Percentiles rank a stretch among this genome's conserved stretches.
phyloP scores from a whole-genome alignment of 1,140 invertebrate species.

The Lordiphosa collinella region DNA sequence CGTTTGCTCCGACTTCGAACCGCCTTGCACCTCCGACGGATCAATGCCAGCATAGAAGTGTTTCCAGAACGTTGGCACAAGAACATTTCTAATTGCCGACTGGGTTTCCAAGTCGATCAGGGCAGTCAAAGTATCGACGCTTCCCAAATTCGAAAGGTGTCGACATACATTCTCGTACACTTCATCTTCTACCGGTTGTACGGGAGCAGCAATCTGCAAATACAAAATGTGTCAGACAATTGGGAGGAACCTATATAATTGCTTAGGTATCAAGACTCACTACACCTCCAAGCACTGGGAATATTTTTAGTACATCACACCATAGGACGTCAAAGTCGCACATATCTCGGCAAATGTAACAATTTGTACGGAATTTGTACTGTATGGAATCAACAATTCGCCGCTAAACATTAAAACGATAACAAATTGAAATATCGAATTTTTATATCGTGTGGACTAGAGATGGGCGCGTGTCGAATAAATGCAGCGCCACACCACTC shows the following conservation, averaged over 20 bases:
- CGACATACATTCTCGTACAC: constrained; percentile 44
- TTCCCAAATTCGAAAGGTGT: constrained; percentile 36
- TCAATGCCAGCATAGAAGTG: constrained; percentile 37
- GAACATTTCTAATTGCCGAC: constrained; percentile 45
- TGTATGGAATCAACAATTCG: not conserved
- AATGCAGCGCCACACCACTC: no score
- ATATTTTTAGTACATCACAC: constrained; percentile 49
- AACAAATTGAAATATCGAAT: no score
- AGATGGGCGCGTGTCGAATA: no score
- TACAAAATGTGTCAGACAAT: not conserved
- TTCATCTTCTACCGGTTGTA: constrained; percentile 20
- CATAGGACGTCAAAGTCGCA: constrained; percentile 46
- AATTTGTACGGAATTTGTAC: no score
- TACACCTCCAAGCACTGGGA: constrained; percentile 49
- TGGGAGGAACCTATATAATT: not conserved
- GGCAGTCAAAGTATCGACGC: constrained; percentile 33
- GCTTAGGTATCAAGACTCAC: constrained; percentile 15
- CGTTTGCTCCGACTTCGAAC: constrained; percentile 11
- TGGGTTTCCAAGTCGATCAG: constrained; percentile 53
- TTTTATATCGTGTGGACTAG: no score
- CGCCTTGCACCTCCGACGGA: constrained; percentile 6
- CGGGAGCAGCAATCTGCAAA: constrained; percentile 17
- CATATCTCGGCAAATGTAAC: constrained; percentile 20
- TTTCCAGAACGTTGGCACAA: constrained; percentile 70
- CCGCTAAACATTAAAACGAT: no score